Evolutionary conservation across 1,140 invertebrate species (phyloP), one percentile per base, ranked within the genome.

Genomic region (Triops cancriformis): DNA sequence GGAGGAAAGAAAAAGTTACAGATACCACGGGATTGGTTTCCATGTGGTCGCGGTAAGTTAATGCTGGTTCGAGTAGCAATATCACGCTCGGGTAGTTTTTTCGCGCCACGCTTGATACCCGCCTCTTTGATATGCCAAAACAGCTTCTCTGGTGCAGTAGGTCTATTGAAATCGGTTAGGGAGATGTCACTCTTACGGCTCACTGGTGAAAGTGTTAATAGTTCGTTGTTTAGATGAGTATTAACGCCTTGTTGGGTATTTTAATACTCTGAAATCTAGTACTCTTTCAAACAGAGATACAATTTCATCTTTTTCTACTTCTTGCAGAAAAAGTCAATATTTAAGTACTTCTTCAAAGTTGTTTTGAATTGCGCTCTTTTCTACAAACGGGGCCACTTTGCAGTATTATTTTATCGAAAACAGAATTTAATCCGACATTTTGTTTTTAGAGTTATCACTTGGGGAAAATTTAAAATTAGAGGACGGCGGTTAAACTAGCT

Each of bases 71-170:
- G 14, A 14, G 18, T 64, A 64, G 51, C 51, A 64, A 64, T 64
- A 64, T 64, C 51, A 64, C 51, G 51, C 51, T 64, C 51, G 51
- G n/a, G 51, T 64, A 64, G 23, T 37, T 37, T 64, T 64, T 64
- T 18, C 14, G 6, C 9, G 51, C 10, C 10, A 64, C 51, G 23
- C 51, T 64, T 64, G 51, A 14, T 64, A 37, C 51, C 51, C 51
- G 14, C 51, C 51, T 64, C 51, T 23, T 64, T 64, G 51, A 64
- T 23, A 64, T 18, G 51, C 11, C 51, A 64, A 64, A 64, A 64
- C 51, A 64, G 51, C 51, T 23, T 64, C 51, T 9, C 51, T 23
- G 4, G 6, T 64, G n/a, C 6, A 5, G 51, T 23, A 14, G 9
- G 7, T 37, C 31, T 64, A 18, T 64, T 64, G 51, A 18, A 14